Evolutionary conservation across 2,797 vertebrate species (phyloP), one percentile per base, ranked within the genome.

Genomic region (Micrastur ruficollis): DNA sequence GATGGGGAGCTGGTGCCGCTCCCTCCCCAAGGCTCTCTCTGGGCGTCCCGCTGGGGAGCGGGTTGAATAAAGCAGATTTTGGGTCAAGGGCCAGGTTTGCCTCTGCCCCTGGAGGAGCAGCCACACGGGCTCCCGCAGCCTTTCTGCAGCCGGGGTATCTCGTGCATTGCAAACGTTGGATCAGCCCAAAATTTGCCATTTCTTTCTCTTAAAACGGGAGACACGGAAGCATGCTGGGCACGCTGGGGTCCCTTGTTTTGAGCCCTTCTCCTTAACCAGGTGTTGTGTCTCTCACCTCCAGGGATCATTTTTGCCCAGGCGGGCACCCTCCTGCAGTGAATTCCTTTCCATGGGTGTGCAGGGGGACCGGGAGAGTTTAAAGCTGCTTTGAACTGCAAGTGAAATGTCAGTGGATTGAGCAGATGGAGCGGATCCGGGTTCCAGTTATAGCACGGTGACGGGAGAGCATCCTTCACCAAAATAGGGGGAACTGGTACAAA

Each of bases 141-240:
- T 46, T 34, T 42, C 31, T 6, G 29, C 5, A 1, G 29, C 38
- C 38, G 11, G 38, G 31, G 13, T 25, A 5, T 9, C 75, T n/a
- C 11, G 0, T 5, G 22, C 10, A 7, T 21, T 11, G 58, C n/a
- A 23, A 55, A 40, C 0, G 0, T 2, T 7, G 4, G 16, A n/a
- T 34, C 23, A 20, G 25, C 61, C 32, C 70, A 1, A 76, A 11
- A 52, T 46, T 32, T n/a, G 27, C 32, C 12, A 1, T 32, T 52
- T 22, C 18, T 52, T 36, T 14, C 36, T 14, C 13, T 46, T 46
- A 29, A 44, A 53, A 22, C 4, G 4, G 32, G 44, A 49, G 29
- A 16, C 5, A 6, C 7, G 17, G 62, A 7, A 50, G 26, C 62
- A 6, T 29, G 2, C 5, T 1, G 42, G 49, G 13, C 16, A 21